Conservation (phyloP, 2,888 invertebrate species). For the Resseliella maxima region DNA sequence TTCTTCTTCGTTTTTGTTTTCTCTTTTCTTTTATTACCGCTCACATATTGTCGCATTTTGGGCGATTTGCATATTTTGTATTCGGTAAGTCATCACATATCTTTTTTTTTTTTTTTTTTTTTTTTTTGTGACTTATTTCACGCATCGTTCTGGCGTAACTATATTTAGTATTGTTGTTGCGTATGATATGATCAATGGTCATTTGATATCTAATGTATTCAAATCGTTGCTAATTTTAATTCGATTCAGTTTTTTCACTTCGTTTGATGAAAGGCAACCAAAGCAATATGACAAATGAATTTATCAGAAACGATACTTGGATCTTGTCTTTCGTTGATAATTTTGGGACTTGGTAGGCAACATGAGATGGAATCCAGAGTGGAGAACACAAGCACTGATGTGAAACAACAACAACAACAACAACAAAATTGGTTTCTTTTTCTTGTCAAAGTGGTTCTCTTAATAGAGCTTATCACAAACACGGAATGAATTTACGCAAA, state of each 20-base stretch:
- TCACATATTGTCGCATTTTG: conserved; percentile 24
- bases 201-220: conserved; percentile 18
- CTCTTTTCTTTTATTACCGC: background rate
- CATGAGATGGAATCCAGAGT: background rate
- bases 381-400: too few relatives aligned
- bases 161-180: conserved; percentile 5
- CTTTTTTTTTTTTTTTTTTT: too few relatives aligned
- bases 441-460: background rate
- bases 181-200: background rate
- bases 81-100: background rate
- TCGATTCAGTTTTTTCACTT: background rate
- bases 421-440: background rate
- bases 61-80: conserved; percentile 35
- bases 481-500: background rate
- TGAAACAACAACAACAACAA: background rate
- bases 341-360: too few relatives aligned
- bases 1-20: too few relatives aligned
- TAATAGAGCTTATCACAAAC: background rate
- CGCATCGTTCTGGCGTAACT: conserved; percentile 18
- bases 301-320: background rate
- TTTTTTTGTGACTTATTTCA: background rate
- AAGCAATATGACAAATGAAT: background rate
- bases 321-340: background rate
- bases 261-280: background rate
- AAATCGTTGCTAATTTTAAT: conserved; percentile 42